These are phyloP conservation scores for Prochilodus magdalenae DNA, from an alignment of 2,113 vertebrate genomes.

Conservation along the genomic window DNA sequence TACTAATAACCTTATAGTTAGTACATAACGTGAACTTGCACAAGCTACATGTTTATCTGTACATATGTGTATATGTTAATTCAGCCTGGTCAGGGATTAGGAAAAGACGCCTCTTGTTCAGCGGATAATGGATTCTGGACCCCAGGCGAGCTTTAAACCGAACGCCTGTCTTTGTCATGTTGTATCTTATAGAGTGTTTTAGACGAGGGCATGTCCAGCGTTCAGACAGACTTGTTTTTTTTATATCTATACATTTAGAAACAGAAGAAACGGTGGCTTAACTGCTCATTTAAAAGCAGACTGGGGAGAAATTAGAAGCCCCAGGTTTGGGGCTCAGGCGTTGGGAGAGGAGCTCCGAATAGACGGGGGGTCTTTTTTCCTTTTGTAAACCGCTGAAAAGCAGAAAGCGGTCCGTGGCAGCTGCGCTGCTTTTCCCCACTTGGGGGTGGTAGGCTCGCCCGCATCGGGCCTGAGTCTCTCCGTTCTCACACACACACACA, in stretches of 20 bases:
- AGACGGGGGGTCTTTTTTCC: slow-evolving; percentile 67
- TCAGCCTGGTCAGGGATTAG: neutral
- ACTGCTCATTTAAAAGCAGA: slow-evolving; percentile 46
- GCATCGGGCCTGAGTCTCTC: slow-evolving; percentile 72
- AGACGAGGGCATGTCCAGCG: slow-evolving; percentile 9
- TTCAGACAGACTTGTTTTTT: slow-evolving; percentile 12
- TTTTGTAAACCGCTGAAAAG: slow-evolving; percentile 78
- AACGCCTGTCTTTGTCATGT: slow-evolving; percentile 32
- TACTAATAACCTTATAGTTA: neutral
- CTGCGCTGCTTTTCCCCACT: slow-evolving; percentile 92
- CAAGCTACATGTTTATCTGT: neutral
- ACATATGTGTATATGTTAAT: too few species aligned
- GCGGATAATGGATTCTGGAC: slow-evolving; percentile 38
- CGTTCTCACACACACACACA: slow-evolving; percentile 7
- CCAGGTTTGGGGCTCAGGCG: slow-evolving; percentile 35
- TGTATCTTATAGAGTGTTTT: slow-evolving; percentile 2
- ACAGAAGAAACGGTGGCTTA: neutral
- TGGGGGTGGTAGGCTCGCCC: slow-evolving; percentile 95
- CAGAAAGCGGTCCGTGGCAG: slow-evolving; percentile 76
- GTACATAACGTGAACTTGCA: too few species aligned
- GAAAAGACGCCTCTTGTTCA: slow-evolving; percentile 29
- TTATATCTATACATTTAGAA: slow-evolving; percentile 27
- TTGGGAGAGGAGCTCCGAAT: slow-evolving; percentile 60
- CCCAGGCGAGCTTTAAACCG: slow-evolving; percentile 21
- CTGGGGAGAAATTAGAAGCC: slow-evolving; percentile 22